A percentile compares a stretch with the other conserved stretches of the same genome.
Conservation (phyloP, 2,113 vertebrate species). For the Nesogale talazaci region DNA sequence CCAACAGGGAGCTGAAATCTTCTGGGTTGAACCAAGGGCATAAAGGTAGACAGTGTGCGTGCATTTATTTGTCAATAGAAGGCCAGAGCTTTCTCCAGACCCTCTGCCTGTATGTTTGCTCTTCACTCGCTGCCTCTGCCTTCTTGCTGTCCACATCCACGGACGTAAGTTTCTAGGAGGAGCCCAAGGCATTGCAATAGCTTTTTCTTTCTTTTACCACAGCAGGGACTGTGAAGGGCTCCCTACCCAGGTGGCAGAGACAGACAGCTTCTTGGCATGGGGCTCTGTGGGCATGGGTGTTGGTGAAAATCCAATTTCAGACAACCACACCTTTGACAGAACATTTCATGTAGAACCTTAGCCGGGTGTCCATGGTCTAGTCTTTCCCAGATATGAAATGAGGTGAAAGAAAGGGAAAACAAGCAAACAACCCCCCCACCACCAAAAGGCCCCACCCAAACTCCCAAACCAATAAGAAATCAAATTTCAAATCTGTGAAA, state of each 20-base stretch:
- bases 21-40: not conserved
- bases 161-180: not conserved
- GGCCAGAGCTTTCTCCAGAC: not conserved
- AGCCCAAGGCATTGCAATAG: not conserved
- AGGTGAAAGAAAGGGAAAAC: not conserved
- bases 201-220: not conserved
- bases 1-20: not conserved
- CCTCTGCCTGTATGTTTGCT: not conserved
- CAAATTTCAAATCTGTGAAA: not conserved
- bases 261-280: not conserved
- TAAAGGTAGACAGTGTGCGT: not conserved
- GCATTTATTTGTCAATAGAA: not conserved
- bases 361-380: not conserved
- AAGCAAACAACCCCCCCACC: not conserved
- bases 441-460: no score
- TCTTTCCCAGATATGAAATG: not conserved
- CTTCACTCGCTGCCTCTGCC: not conserved
- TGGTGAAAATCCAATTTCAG: not conserved
- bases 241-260: not conserved
- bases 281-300: not conserved
- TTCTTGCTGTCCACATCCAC: not conserved
- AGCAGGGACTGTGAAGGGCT: not conserved
- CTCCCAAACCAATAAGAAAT: not conserved
- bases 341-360: not conserved
- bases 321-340: not conserved